Conservation (phyloP, 2,888 invertebrate species). For the Abscondita cerata region DNA sequence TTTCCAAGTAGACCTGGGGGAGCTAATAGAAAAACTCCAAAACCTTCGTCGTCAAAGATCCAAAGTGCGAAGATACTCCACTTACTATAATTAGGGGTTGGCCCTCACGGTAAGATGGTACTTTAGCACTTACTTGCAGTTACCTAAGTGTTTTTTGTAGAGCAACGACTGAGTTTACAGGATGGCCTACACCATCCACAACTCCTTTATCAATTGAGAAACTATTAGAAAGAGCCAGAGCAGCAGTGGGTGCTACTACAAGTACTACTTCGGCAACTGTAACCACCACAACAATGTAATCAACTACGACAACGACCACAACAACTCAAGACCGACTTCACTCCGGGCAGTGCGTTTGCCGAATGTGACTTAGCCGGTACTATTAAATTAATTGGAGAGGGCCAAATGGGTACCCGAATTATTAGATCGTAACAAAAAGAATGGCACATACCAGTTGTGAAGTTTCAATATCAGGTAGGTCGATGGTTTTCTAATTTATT, state of each 20-base stretch:
- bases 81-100: constrained; percentile 85
- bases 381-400: constrained; percentile 81
- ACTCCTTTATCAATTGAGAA: constrained; percentile 87
- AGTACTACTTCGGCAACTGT: constrained; percentile 60
- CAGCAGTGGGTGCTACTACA: constrained; percentile 65
- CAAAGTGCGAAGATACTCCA: constrained; percentile 52
- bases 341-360: constrained; percentile 44
- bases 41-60: constrained; percentile 66
- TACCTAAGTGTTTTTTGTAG: no score
- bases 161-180: constrained; percentile 88
- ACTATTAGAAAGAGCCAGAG: constrained; percentile 70
- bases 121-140: no score
- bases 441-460: constrained; percentile 84
- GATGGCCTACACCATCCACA: constrained; percentile 89
- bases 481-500: constrained; percentile 4
- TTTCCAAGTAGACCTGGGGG: constrained; percentile 80
- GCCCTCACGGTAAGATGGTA: constrained; percentile 72
- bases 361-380: constrained; percentile 89
- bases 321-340: constrained; percentile 75
- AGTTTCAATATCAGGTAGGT: constrained; percentile 77
- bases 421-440: constrained; percentile 83
- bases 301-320: constrained; percentile 75
- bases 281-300: constrained; percentile 69
- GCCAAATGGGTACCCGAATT: constrained; percentile 86
- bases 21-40: constrained; percentile 62